phyloP scores from a whole-genome alignment of 92 coral and sea anemone genomes.

The Phenganax stokvisi region DNA sequence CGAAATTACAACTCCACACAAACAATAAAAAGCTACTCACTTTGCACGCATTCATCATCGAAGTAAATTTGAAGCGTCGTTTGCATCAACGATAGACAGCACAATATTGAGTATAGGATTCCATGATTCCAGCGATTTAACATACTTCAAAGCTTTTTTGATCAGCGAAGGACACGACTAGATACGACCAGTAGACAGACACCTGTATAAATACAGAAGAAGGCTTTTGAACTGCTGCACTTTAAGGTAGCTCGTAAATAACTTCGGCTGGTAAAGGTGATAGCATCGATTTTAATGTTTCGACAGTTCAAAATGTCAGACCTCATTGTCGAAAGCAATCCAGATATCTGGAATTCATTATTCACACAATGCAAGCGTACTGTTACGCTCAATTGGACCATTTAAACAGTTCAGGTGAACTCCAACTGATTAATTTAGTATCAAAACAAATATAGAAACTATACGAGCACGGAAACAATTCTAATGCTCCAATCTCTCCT shows the following conservation, averaged over 20 bases:
- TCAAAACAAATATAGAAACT: no score
- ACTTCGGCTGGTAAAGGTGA: neutral
- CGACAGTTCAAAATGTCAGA: neutral
- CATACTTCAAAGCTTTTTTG: neutral
- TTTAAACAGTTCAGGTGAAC: neutral
- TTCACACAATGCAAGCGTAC: slow-evolving; percentile 6
- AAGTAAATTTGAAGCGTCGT: neutral
- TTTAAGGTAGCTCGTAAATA: neutral
- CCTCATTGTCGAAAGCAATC: neutral
- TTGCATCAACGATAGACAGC: neutral
- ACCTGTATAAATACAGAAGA: neutral
- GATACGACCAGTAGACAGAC: no score
- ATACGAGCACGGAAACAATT: no score
- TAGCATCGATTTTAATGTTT: neutral
- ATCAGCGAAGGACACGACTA: neutral
- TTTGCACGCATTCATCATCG: neutral
- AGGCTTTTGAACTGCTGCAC: neutral
- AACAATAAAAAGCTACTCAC: slow-evolving; percentile 5
- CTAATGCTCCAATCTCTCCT: no score
- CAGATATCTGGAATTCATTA: slow-evolving; percentile 7
- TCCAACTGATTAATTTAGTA: neutral
- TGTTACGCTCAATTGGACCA: slow-evolving; percentile 9
- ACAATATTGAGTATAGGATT: neutral
- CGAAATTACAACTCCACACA: neutral
- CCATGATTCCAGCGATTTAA: neutral